Evolutionary conservation across 2,113 vertebrate genomes (phyloP).

Genomic region (Ciconia maguari): DNA sequence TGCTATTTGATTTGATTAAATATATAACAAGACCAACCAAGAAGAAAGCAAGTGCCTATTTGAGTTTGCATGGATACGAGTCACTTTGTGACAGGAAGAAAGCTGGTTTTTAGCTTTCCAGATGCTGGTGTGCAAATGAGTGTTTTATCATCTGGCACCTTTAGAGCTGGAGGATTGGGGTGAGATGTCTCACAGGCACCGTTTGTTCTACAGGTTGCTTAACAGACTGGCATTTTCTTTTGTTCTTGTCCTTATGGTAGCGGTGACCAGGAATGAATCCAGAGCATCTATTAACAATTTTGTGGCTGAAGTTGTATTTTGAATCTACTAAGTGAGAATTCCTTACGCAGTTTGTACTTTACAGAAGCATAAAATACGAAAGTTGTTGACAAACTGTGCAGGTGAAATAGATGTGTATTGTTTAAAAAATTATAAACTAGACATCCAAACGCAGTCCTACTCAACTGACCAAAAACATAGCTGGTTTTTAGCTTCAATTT

Average conservation of each 20-base stretch:
- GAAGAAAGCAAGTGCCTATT: not conserved
- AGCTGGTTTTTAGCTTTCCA: not conserved
- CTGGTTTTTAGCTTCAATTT: not conserved
- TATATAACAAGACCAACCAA: not conserved
- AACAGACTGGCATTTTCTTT: not conserved
- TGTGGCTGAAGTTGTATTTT: not conserved
- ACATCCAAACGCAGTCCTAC: not conserved
- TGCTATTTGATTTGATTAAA: not conserved
- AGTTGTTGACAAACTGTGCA: not conserved
- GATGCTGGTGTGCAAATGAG: not conserved
- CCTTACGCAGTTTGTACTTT: not conserved
- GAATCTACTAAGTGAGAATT: not conserved
- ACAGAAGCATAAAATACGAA: not conserved
- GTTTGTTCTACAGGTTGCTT: not conserved
- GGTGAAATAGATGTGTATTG: not conserved
- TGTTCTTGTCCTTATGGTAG: not conserved
- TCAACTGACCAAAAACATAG: not conserved
- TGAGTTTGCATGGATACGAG: not conserved
- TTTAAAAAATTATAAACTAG: not conserved
- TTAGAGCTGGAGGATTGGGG: not conserved
- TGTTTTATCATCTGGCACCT: not conserved
- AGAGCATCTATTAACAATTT: not conserved
- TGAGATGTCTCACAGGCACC: not conserved
- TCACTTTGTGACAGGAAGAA: not conserved
- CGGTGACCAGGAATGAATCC: not conserved